Conservation (phyloP, 1,140 invertebrate species). For the Ostrea edulis region DNA sequence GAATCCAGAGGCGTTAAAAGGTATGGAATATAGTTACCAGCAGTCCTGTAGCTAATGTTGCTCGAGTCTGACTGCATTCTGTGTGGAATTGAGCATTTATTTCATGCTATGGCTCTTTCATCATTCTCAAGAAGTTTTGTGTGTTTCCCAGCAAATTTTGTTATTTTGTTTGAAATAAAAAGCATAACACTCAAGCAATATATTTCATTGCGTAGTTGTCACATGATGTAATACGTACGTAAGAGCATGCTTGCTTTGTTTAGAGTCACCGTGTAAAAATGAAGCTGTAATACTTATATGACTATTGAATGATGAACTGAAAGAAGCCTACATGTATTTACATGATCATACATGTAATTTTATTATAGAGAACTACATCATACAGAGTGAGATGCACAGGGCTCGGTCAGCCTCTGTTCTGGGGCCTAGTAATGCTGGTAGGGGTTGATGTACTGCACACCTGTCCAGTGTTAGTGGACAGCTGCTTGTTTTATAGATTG, state of each 20-base stretch:
- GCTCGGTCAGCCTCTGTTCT: background rate
- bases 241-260: too few species aligned
- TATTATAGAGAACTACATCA: constrained; percentile 18
- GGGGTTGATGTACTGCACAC: constrained; percentile 6
- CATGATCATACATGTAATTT: background rate
- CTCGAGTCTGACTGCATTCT: background rate
- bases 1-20: constrained; percentile 66
- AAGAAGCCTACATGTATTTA: too few species aligned
- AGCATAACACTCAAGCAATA: too few species aligned
- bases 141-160: background rate
- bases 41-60: background rate
- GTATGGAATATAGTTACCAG: constrained; percentile 40
- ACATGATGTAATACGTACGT: too few species aligned
- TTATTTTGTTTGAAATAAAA: too few species aligned
- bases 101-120: background rate
- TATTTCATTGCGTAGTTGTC: too few species aligned
- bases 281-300: too few species aligned
- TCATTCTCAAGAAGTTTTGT: background rate
- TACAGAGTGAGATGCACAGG: constrained; percentile 22
- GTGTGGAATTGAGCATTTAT: constrained; percentile 1
- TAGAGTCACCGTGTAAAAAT: too few species aligned
- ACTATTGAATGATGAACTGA: too few species aligned
- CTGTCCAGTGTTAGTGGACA: background rate
- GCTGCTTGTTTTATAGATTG: constrained; percentile 7
- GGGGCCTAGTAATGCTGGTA: constrained; percentile 9